These are phyloP conservation scores for Conistra vaccinii DNA, from an alignment of 2,888 invertebrate genomes.

Conservation along the genomic window DNA sequence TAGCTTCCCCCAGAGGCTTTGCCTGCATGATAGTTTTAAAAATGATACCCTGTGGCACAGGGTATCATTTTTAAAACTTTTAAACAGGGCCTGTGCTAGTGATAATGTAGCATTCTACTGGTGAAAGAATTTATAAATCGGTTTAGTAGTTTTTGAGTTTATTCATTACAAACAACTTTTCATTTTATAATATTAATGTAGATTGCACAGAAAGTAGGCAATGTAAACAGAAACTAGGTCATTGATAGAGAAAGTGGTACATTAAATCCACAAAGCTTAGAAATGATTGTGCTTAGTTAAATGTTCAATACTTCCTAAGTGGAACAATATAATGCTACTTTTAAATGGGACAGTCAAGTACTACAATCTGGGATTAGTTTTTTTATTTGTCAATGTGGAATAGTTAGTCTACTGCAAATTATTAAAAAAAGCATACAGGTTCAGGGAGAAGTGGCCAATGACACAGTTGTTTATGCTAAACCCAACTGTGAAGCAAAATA, in stretches of 20 bases:
- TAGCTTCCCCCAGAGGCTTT: no score
- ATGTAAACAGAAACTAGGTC: slow-evolving; percentile 39
- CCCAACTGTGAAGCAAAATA: background rate
- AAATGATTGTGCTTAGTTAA: background rate
- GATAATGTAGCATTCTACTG: no score
- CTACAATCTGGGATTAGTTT: no score
- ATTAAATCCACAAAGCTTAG: slow-evolving; percentile 1
- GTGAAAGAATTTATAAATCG: no score
- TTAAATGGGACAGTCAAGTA: background rate
- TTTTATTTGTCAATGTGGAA: background rate
- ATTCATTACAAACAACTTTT: no score
- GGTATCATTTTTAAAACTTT: no score
- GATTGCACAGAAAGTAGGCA: slow-evolving; percentile 27
- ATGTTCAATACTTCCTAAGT: background rate
- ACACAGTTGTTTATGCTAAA: background rate
- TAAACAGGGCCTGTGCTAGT: no score
- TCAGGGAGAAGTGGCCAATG: background rate
- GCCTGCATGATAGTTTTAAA: no score
- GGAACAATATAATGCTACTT: background rate
- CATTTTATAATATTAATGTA: no score
- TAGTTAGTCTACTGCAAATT: background rate
- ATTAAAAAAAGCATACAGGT: background rate
- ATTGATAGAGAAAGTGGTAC: slow-evolving; percentile 45
- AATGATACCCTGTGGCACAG: no score
- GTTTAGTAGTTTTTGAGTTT: no score